Conservation (phyloP, 2,888 invertebrate species). For the Dichetophora obliterata region DNA sequence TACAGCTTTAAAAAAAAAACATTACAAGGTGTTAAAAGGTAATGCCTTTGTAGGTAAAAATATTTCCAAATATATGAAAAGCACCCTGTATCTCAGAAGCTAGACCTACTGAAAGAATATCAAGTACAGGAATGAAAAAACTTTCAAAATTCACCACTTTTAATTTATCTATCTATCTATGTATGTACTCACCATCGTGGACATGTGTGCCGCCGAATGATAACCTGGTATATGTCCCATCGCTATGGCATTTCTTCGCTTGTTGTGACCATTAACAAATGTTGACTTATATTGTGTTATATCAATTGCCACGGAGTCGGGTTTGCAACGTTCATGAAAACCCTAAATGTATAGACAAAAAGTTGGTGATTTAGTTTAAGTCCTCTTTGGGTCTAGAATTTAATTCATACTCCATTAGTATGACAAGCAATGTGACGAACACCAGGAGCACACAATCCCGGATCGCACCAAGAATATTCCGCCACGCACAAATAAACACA, state of each 20-base stretch:
- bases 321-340: constrained; percentile 60
- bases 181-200: constrained; percentile 63
- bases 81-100: too few relatives aligned
- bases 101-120: too few relatives aligned
- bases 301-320: constrained; percentile 61
- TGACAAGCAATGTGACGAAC: constrained; percentile 63
- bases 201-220: constrained; percentile 66
- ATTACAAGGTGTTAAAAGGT: too few relatives aligned
- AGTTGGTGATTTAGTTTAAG: not conserved
- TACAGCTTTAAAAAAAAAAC: too few relatives aligned
- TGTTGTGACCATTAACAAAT: constrained; percentile 66
- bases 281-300: constrained; percentile 55
- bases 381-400: not conserved
- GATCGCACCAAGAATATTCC: constrained; percentile 61
- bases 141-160: too few relatives aligned
- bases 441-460: constrained; percentile 55
- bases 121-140: too few relatives aligned
- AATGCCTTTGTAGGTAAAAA: too few relatives aligned
- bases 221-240: constrained; percentile 67
- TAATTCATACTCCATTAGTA: constrained; percentile 62
- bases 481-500: constrained; percentile 11
- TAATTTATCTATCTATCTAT: too few relatives aligned
- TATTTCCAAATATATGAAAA: too few relatives aligned
- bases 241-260: constrained; percentile 65
- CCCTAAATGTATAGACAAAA: constrained; percentile 50